Conservation (phyloP, 2,113 vertebrate genomes). For the Chaetodon auriga region DNA sequence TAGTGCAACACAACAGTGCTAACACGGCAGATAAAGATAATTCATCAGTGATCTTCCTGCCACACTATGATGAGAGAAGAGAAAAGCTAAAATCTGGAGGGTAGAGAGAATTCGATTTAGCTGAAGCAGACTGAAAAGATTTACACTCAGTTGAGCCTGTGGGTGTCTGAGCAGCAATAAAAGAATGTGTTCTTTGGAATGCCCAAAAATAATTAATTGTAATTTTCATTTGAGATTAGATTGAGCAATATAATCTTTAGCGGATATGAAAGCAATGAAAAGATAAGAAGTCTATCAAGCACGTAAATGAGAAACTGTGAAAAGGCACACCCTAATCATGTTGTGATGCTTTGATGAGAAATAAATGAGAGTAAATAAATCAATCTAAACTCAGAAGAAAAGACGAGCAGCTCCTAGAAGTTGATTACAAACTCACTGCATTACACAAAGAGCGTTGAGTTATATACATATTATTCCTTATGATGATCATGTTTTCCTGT, state of each 20-base stretch:
- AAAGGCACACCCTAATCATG: conserved; percentile 39
- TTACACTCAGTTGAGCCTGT: conserved; percentile 42
- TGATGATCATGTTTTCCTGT: neutral
- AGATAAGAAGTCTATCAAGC: conserved; percentile 55
- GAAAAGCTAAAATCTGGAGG: conserved; percentile 16
- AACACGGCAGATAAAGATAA: conserved; percentile 41
- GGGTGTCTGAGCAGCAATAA: conserved; percentile 36
- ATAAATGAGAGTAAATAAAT: conserved; percentile 64
- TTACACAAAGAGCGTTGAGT: neutral
- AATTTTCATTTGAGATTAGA: conserved; percentile 62
- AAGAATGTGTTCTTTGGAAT: conserved; percentile 25
- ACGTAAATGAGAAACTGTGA: conserved; percentile 47
- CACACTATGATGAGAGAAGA: conserved; percentile 3
- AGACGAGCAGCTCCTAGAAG: conserved; percentile 25
- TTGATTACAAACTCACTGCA: conserved; percentile 20
- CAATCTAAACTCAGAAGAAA: conserved; percentile 27
- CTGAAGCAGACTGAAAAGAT: conserved; percentile 41
- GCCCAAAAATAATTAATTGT: conserved; percentile 50
- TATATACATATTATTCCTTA: neutral
- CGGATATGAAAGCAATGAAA: conserved; percentile 48
- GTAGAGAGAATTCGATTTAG: conserved; percentile 44
- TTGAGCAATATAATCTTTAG: conserved; percentile 45
- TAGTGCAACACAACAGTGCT: neutral
- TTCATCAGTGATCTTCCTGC: conserved; percentile 34
- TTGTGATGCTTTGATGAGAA: conserved; percentile 60